phyloP scores from a whole-genome alignment of 37 sponge, comb jelly and placozoan species.

The Theonella swinhoei region DNA sequence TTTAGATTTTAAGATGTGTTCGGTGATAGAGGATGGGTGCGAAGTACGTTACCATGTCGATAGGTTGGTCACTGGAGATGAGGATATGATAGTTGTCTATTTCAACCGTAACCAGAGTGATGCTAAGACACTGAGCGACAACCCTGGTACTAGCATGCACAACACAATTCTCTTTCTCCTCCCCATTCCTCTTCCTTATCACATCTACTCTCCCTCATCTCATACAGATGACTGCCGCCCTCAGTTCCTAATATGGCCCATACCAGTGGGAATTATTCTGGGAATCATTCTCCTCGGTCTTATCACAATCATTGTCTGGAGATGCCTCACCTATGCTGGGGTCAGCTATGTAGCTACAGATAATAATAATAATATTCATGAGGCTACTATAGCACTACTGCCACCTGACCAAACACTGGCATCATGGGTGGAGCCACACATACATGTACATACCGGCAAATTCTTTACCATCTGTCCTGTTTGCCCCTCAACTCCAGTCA shows the following conservation, averaged over 20 bases:
- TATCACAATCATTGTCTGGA: slow-evolving; percentile 45
- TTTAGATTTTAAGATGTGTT: slow-evolving; percentile 35
- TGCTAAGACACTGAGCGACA: not conserved
- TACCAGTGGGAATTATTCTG: slow-evolving; percentile 51
- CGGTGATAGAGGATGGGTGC: slow-evolving; percentile 15
- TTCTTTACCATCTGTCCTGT: no score
- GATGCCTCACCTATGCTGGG: slow-evolving; percentile 27
- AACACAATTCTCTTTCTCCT: not conserved
- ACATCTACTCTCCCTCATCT: not conserved
- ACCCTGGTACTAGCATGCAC: not conserved
- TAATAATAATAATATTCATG: not conserved
- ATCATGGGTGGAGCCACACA: no score
- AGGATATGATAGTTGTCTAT: slow-evolving; percentile 8
- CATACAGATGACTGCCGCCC: slow-evolving; percentile 15
- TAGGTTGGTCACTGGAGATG: not conserved
- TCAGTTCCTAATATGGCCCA: slow-evolving; percentile 33
- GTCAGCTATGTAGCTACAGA: slow-evolving; percentile 10
- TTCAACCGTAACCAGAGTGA: slow-evolving; percentile 30
- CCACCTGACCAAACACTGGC: no score
- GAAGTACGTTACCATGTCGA: slow-evolving; percentile 35
- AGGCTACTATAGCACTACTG: no score
- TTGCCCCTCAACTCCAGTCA: no score
- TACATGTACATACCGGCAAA: no score
- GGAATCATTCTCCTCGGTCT: slow-evolving; percentile 52
- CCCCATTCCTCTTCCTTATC: not conserved